Evolutionary conservation across 2,888 invertebrate species (phyloP), one percentile per base, ranked within the genome.

Genomic region (Parochlus steinenii): DNA sequence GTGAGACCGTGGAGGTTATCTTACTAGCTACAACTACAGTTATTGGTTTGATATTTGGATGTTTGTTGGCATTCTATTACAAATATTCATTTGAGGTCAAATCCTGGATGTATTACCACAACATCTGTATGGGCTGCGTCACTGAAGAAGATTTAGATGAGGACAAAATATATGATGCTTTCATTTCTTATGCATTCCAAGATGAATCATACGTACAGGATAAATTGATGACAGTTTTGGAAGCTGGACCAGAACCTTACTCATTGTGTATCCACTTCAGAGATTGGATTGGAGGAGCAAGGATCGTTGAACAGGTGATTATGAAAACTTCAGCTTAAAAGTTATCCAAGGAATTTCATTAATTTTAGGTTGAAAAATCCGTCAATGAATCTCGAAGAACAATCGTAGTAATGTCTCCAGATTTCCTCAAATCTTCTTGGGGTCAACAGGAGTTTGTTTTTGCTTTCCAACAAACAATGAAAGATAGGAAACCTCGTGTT

Each of bases 111-210:
- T 75, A 54, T 48, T 65, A 72, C 0, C 70, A 69, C 43, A 64
- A 67, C 32, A 46, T 65, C 43, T 71, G 67, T 41, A 49, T 72
- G 20, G 70, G 73, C 63, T 63, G 69, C 35, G 68, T 78, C 4
- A 69, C 69, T 1, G 76, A 78, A 47, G 67, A 73, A 34, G 77
- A 77, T 41, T 50, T 77, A 17, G 80, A 80, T 51, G 69, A 69
- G 42, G 56, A 58, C 26, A 67, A 67, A 47, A 49, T 56, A 23
- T 82, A 72, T 53, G 81, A 86, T 53, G 83, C 78, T 1, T 86
- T 86, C 53, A 64, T 86, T 42, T 81, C 82, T 45, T 85, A 74
- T 52, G 75, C 82, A 4, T 75, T 80, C 50, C 67, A 70, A 49
- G 85, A 86, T 52, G 74, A 75, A 47, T 67, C 67, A 3, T 76